A percentile compares a stretch with the other conserved stretches of the same genome.
phyloP scores from a whole-genome alignment of 2,888 invertebrate genomes.

The Sinodicranocentrus sp. region DNA sequence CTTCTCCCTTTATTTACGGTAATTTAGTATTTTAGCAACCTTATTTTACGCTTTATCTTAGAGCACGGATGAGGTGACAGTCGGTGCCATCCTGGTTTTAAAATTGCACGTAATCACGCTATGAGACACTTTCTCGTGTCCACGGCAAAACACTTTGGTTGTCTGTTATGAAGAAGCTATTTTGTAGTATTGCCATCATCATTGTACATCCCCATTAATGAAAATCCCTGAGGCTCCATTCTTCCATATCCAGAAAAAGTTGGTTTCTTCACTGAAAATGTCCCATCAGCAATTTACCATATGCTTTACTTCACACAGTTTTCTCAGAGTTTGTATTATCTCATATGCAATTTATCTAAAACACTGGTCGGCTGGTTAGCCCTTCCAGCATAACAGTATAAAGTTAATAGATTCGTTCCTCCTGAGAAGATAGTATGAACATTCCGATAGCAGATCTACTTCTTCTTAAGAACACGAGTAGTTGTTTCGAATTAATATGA shows the following conservation, averaged over 20 bases:
- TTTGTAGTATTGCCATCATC: no score
- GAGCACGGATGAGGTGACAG: constrained; percentile 74
- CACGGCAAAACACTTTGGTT: constrained; percentile 6
- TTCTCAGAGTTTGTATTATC: constrained; percentile 40
- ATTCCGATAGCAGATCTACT: no score
- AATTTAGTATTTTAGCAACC: constrained; percentile 53
- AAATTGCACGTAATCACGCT: constrained; percentile 75
- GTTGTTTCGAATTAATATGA: no score
- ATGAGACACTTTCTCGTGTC: constrained; percentile 49
- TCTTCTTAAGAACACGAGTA: no score
- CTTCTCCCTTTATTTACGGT: constrained; percentile 29
- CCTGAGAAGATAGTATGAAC: no score
- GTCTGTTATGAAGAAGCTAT: no score
- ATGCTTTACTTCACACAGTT: constrained; percentile 65
- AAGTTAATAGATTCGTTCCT: neutral
- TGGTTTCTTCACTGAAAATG: constrained; percentile 52
- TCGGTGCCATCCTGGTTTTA: constrained; percentile 76
- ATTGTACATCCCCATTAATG: constrained; percentile 51
- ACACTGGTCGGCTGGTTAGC: no score
- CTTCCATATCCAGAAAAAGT: constrained; percentile 29
- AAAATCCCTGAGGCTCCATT: constrained; percentile 33
- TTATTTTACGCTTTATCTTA: constrained; percentile 31
- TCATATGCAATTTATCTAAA: constrained; percentile 43
- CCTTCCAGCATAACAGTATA: neutral
- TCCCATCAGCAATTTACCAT: constrained; percentile 64